These are phyloP conservation scores for Trachymyrmex cornetzi DNA, from an alignment of 1,140 invertebrate species.

Conservation along the genomic window DNA sequence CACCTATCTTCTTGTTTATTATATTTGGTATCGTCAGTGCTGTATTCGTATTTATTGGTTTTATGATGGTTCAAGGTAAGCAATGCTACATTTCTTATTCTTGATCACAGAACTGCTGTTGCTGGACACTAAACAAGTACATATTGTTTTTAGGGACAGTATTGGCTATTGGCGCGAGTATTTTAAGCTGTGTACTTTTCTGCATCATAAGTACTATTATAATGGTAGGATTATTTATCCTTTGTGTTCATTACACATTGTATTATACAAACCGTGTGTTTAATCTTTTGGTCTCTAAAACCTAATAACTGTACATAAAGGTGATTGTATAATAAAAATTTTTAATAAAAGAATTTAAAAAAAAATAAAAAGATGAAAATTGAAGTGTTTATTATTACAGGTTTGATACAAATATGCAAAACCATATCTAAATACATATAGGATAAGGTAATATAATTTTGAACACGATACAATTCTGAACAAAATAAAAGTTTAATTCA, in stretches of 20 bases:
- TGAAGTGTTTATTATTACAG: too few species aligned
- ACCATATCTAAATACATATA: neutral
- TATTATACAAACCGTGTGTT: conserved; percentile 13
- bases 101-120: neutral
- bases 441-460: too few species aligned
- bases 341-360: neutral
- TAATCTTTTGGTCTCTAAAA: conserved; percentile 36
- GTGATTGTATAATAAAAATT: neutral
- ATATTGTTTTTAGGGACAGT: conserved; percentile 68
- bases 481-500: too few species aligned
- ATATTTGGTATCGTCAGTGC: conserved; percentile 25
- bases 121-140: neutral
- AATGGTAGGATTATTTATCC: conserved; percentile 56
- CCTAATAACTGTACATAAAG: neutral
- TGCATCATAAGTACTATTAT: conserved; percentile 56
- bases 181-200: conserved; percentile 69
- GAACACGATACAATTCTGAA: too few species aligned
- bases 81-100: neutral
- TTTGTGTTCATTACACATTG: conserved; percentile 51
- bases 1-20: conserved; percentile 33
- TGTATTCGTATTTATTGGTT: conserved; percentile 69
- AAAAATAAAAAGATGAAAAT: neutral
- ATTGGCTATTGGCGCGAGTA: conserved; percentile 66
- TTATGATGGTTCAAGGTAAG: conserved; percentile 77
- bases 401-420: neutral